phyloP scores from a whole-genome alignment of 2,113 vertebrate genomes.

The Atrichornis clamosus region DNA sequence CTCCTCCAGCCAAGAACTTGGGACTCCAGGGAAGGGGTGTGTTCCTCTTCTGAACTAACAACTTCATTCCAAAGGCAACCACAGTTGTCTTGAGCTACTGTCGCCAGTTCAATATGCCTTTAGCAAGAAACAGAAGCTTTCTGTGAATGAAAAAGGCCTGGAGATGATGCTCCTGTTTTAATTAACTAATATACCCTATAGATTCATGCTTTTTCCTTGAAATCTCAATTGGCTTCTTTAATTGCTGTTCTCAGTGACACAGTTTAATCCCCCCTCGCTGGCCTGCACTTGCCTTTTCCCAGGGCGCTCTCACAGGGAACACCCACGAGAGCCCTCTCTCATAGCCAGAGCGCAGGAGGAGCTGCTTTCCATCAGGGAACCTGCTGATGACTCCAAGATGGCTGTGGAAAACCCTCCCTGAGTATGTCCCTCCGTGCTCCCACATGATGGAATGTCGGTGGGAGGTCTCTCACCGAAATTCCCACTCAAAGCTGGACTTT shows the following conservation, averaged over 20 bases:
- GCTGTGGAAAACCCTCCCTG: background rate
- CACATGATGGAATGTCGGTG: background rate
- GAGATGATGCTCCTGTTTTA: slow-evolving; percentile 41
- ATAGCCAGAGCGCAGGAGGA: background rate
- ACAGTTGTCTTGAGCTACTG: slow-evolving; percentile 37
- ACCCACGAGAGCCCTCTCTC: background rate
- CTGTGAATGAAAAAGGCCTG: slow-evolving; percentile 10
- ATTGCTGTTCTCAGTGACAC: background rate
- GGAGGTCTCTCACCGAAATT: background rate
- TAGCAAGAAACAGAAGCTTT: slow-evolving; percentile 32
- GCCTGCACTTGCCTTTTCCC: slow-evolving; percentile 27
- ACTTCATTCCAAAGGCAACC: slow-evolving; percentile 50
- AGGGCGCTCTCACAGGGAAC: background rate
- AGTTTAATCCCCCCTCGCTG: background rate
- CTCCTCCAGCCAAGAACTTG: slow-evolving; percentile 53
- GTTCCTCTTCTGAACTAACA: slow-evolving; percentile 47
- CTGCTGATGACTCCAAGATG: background rate
- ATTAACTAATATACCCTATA: slow-evolving; percentile 35
- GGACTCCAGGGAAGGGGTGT: slow-evolving; percentile 64
- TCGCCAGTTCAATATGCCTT: background rate
- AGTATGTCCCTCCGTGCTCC: background rate
- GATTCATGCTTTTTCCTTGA: slow-evolving; percentile 20
- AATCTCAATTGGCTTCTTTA: slow-evolving; percentile 30
- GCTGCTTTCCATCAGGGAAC: background rate
- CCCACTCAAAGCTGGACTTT: background rate